Evolutionary conservation across 2,797 vertebrate species (phyloP).

Genomic region (Monodelphis domestica): DNA sequence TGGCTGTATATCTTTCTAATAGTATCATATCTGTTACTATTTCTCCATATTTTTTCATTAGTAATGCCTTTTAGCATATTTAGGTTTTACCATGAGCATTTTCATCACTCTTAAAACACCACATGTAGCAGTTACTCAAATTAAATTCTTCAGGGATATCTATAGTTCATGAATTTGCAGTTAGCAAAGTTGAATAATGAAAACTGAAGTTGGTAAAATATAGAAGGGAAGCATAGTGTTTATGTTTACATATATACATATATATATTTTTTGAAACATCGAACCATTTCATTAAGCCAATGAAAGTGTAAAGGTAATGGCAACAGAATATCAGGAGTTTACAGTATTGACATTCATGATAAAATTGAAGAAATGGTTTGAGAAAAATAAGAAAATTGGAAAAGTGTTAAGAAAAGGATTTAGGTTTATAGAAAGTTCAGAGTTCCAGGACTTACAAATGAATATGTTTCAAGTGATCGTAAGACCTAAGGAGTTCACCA

Average conservation of each 20-base stretch:
- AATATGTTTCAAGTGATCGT: not conserved
- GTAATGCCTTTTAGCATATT: not conserved
- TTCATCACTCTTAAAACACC: not conserved
- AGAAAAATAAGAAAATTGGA: not conserved
- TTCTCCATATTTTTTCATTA: not conserved
- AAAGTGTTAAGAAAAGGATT: not conserved
- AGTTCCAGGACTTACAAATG: not conserved
- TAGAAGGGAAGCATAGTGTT: not conserved
- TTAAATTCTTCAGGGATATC: not conserved
- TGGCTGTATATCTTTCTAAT: not conserved
- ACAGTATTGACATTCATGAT: not conserved
- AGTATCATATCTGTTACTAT: not conserved
- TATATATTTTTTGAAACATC: not conserved
- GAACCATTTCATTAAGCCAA: not conserved
- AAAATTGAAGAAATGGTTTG: not conserved
- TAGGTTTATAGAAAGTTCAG: not conserved
- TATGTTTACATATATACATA: too few species aligned
- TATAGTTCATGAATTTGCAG: not conserved
- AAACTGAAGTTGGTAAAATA: not conserved
- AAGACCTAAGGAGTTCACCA: not conserved
- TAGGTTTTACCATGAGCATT: not conserved
- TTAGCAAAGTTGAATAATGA: not conserved
- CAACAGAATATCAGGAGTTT: not conserved
- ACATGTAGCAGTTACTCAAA: not conserved
- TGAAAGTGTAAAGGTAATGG: not conserved